Base-by-base conservation (phyloP, 2,888 invertebrate genomes). In the Acholoe squamosa region DNA sequence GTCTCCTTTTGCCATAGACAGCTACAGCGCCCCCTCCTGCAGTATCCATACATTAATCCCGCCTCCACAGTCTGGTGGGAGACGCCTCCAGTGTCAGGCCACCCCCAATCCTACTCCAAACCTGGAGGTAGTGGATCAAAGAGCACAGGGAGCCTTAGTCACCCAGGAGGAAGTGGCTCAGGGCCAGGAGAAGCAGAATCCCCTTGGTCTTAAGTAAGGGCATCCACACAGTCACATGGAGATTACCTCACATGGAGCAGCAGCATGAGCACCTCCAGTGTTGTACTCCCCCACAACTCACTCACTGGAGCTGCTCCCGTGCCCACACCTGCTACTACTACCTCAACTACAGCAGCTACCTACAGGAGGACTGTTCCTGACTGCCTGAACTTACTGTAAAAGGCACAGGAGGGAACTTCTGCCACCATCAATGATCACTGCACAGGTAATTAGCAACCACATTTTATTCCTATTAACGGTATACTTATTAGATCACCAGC, bases 1-100 rank as follows among this genome's bases (percentile, higher is more conserved):
- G 34, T 25, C 61, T 28, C 56, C 34, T 84, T 52, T n/a, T 22
- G 34, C 90, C 61, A 84, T 34, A 28, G 54, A n/a, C 84, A 84
- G 89, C 88, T 3, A 88, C 54, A 54, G n/a, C 89, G 0, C 22
- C 89, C 22, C 54, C 61, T 61, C 34, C 61, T 71, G 89, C n/a
- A 1, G 56, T 61, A 0, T n/a, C 89, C 56, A 5, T n/a, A 3
- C 34, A 25, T 12, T 25, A 16, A 25, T 51, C 31, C 88, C 28
- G 51, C 51, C 51, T n/a, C 54, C 28, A 33, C 54, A 43, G 43
- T 43, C 43, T 43, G 43, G 43, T 10, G 43, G 43, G 43, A 43
- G 43, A 43, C 43, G 3, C 43, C 43, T 43, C 43, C 43, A 43
- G 43, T 43, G 43, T 10, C 43, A 7, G 43, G 5, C 88, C 88